Base-by-base conservation (phyloP, 2,797 vertebrate species). In the Enoplosus armatus region DNA sequence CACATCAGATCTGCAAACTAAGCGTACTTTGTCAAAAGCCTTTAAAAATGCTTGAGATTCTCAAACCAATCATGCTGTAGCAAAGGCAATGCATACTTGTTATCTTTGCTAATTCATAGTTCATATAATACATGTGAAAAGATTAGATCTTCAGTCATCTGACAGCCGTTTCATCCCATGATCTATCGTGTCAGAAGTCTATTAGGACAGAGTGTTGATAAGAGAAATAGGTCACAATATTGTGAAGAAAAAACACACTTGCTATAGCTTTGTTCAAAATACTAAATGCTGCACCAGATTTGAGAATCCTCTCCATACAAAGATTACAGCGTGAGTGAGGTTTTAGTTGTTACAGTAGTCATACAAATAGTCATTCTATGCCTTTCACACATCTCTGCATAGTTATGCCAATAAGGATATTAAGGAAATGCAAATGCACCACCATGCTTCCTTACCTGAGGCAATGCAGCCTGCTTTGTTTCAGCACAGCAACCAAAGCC, bases 381-480 rank as follows among this genome's bases (percentile, higher is more conserved):
- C 51, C 54, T 75, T 82, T 85, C 55, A 79, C 63, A 74, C 48
- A 74, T 79, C 68, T 75, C 79, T 77, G 79, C 75, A 51, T 72
- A 82, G 72, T 83, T 86, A 75, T 90, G 39, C 73, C 77, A 90
- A 78, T 72, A 75, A 85, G 84, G 75, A 87, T 84, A 78, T 83
- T 80, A 83, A 83, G 77, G 84, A 93, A 90, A 88, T 90, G 79
- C 77, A 90, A 92, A 92, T 92, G 79, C 71, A 60, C 61, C 61
- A 79, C 50, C 69, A 67, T 79, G 70, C 69, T 87, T 79, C 77
- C 76, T 75, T 71, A 92, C 88, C 88, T 79, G 85, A 87, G 90
- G 90, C 83, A 53, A 51, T 85, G 78, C 84, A 87, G 83, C 73
- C 80, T 68, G 50, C 71, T 89, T 66, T 69, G 81, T 86, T 86